Conservation (phyloP, 2,797 vertebrate genomes). For the Luscinia megarhynchos region DNA sequence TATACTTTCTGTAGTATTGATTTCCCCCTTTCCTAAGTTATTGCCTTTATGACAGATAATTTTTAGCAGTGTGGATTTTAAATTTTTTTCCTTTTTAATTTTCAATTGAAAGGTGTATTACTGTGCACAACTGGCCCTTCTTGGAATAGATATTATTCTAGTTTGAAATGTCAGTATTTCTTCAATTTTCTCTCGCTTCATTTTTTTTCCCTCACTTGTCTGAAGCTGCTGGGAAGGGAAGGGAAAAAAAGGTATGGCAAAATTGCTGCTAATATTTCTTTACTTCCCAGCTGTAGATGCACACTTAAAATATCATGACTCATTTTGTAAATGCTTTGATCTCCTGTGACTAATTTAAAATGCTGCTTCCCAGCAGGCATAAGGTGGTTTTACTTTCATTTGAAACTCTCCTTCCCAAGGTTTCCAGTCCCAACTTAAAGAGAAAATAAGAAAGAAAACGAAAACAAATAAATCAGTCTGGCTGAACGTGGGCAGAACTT, state of each 20-base stretch:
- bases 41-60: background rate
- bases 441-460: background rate
- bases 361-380: background rate
- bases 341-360: background rate
- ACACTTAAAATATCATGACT: conserved; percentile 1
- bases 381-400: conserved; percentile 38
- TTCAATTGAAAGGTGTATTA: background rate
- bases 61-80: background rate
- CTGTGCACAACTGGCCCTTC: background rate
- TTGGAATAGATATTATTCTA: background rate
- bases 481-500: background rate
- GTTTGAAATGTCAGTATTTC: background rate
- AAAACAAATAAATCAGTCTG: background rate
- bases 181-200: background rate
- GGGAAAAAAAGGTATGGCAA: background rate
- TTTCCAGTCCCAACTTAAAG: background rate
- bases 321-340: conserved; percentile 47
- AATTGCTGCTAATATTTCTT: conserved; percentile 26
- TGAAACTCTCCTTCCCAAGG: background rate
- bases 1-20: background rate
- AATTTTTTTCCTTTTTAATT: background rate
- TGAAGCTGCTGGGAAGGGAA: background rate
- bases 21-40: background rate
- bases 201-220: background rate
- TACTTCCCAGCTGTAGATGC: background rate